Conservation (phyloP, 2,113 vertebrate genomes). For the Puntigrus tetrazona region DNA sequence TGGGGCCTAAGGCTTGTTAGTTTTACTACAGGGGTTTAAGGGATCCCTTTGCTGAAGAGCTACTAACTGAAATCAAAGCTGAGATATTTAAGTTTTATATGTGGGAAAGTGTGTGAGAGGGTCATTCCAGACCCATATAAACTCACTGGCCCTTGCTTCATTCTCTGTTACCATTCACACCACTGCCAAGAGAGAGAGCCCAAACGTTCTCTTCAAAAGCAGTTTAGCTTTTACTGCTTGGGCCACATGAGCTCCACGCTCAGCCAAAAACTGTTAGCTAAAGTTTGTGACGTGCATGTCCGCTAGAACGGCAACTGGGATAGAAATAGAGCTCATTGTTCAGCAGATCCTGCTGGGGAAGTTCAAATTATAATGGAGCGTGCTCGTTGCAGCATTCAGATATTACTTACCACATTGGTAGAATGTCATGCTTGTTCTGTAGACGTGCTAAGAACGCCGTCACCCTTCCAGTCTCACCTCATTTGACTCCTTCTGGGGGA, state of each 20-base stretch:
- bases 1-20: background rate
- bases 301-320: background rate
- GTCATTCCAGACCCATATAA: background rate
- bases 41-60: background rate
- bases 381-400: conserved; percentile 36
- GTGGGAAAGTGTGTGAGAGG: background rate
- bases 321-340: conserved; percentile 58
- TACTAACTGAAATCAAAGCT: background rate
- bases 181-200: conserved; percentile 24
- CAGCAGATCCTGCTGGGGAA: conserved; percentile 35
- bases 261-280: conserved; percentile 35
- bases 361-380: conserved; percentile 36
- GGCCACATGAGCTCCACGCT: background rate
- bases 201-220: conserved; percentile 13
- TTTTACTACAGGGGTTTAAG: background rate
- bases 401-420: conserved; percentile 35
- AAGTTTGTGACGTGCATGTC: conserved; percentile 40
- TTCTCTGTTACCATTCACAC: background rate
- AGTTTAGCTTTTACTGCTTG: background rate
- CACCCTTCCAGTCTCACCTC: background rate
- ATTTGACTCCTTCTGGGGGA: background rate
- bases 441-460: background rate
- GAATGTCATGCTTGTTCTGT: background rate
- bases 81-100: background rate
- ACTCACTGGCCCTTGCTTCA: background rate